These are phyloP conservation scores for Pangasius mekongensis DNA, from an alignment of 2,797 vertebrate genomes.

Conservation along the genomic window DNA sequence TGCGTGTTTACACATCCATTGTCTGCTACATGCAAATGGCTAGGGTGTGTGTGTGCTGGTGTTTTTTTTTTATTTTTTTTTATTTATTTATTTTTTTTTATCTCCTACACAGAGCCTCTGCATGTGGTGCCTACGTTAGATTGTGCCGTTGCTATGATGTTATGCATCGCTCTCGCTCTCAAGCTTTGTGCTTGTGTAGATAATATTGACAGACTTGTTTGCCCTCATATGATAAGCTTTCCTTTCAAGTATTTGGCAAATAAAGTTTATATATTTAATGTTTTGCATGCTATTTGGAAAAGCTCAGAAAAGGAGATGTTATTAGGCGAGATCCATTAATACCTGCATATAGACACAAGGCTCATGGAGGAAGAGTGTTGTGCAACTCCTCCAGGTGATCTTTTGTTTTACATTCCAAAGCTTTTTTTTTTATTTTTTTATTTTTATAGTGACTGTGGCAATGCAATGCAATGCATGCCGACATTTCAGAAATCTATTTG, in stretches of 20 bases:
- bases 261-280: constrained; percentile 62
- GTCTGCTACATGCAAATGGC: constrained; percentile 54
- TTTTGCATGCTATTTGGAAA: constrained; percentile 57
- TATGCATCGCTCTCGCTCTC: constrained; percentile 26
- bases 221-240: constrained; percentile 58
- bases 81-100: too few species aligned
- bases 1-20: constrained; percentile 53
- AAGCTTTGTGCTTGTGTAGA: constrained; percentile 50
- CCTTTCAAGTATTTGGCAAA: constrained; percentile 57
- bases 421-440: constrained; percentile 21
- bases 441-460: constrained; percentile 39
- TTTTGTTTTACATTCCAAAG: constrained; percentile 50
- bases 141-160: constrained; percentile 36
- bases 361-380: constrained; percentile 53
- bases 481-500: constrained; percentile 63
- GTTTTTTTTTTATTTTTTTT: constrained; percentile 1
- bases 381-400: constrained; percentile 53
- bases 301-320: constrained; percentile 51
- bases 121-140: constrained; percentile 30
- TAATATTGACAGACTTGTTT: constrained; percentile 58
- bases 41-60: constrained; percentile 25
- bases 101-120: constrained; percentile 32
- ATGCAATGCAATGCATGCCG: constrained; percentile 53
- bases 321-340: constrained; percentile 63
- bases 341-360: constrained; percentile 56